Percentiles rank a stretch among this genome's conserved stretches.
These are phyloP conservation scores for Eupsilia transversa DNA, from an alignment of 2,888 invertebrate genomes.

Conservation along the genomic window DNA sequence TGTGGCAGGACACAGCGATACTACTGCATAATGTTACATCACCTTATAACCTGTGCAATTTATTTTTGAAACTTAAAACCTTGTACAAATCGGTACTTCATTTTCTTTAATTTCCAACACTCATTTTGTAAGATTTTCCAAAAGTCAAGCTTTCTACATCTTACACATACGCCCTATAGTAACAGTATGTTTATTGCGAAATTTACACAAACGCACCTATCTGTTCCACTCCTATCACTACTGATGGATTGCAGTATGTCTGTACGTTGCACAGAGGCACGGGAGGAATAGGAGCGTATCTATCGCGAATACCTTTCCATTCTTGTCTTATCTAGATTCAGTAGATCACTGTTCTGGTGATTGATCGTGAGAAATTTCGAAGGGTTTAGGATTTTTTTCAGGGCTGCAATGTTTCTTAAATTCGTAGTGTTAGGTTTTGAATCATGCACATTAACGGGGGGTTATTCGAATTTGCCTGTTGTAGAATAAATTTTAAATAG, in stretches of 20 bases:
- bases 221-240: conserved; percentile 12
- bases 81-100: too few relatives aligned
- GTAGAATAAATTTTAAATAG: too few relatives aligned
- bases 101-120: too few relatives aligned
- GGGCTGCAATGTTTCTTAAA: neutral
- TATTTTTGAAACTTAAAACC: too few relatives aligned
- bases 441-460: too few relatives aligned
- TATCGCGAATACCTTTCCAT: conserved; percentile 46
- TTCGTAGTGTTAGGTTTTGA: neutral
- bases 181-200: conserved; percentile 31
- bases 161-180: neutral
- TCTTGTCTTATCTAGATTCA: conserved; percentile 42
- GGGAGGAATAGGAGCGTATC: conserved; percentile 53
- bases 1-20: too few relatives aligned
- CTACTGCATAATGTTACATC: too few relatives aligned
- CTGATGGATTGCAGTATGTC: conserved; percentile 42
- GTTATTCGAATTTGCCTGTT: too few relatives aligned
- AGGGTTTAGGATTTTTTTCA: conserved; percentile 4
- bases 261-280: conserved; percentile 16
- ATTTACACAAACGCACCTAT: conserved; percentile 16
- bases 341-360: conserved; percentile 39
- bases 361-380: conserved; percentile 47
- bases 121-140: neutral
- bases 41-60: too few relatives aligned
- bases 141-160: neutral